Percentiles rank a stretch among this genome's conserved stretches.
These are phyloP conservation scores for Hypomecis atomaria DNA, from an alignment of 2,888 invertebrate genomes.

Conservation along the genomic window DNA sequence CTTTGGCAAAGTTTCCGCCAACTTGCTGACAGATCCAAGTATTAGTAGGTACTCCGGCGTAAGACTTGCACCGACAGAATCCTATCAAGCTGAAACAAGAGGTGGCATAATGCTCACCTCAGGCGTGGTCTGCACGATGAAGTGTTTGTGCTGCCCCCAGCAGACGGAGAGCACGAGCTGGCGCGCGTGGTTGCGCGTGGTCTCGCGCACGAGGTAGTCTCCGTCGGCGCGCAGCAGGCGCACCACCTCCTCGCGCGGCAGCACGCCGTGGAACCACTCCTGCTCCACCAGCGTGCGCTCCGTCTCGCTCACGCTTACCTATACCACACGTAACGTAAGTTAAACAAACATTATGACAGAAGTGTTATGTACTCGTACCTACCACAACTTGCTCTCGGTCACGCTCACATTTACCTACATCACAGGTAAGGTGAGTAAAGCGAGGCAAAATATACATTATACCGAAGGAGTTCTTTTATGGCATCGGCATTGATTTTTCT, in stretches of 20 bases:
- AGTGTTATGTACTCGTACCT: too few relatives aligned
- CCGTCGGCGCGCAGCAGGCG: slow-evolving; percentile 95
- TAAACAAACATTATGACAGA: background rate
- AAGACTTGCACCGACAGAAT: too few relatives aligned
- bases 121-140: slow-evolving; percentile 97
- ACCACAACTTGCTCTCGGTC: too few relatives aligned
- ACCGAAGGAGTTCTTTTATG: too few relatives aligned
- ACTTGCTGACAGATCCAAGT: too few relatives aligned
- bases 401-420: too few relatives aligned
- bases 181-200: slow-evolving; percentile 94
- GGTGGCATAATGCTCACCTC: slow-evolving; percentile 85
- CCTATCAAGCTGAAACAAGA: background rate
- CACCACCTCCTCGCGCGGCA: slow-evolving; percentile 98
- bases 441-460: too few relatives aligned
- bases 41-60: too few relatives aligned
- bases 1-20: too few relatives aligned
- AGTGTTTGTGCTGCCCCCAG: slow-evolving; percentile 98
- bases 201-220: slow-evolving; percentile 97
- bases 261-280: slow-evolving; percentile 98
- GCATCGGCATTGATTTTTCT: too few relatives aligned
- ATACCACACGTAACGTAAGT: slow-evolving; percentile 17
- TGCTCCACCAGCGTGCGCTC: slow-evolving; percentile 93
- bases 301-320: slow-evolving; percentile 78
- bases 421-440: too few relatives aligned
- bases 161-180: slow-evolving; percentile 97